Percentiles rank a stretch among this genome's conserved stretches.
Conservation (phyloP, 1,140 invertebrate genomes). For the Drosophila lowei region DNA sequence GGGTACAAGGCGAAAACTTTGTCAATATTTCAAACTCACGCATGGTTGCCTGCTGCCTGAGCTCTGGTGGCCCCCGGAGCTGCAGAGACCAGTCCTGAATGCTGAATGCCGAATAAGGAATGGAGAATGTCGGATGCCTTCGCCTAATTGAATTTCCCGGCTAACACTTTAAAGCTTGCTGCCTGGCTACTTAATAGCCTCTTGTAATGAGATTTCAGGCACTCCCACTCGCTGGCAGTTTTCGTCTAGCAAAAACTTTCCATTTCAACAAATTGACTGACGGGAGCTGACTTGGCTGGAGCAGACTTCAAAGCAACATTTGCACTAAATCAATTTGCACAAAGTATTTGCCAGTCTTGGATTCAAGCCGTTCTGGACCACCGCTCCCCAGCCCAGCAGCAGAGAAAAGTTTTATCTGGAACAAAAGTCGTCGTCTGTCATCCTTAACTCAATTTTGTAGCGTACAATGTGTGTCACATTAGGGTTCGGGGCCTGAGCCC, state of each 20-base stretch:
- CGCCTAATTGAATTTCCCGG: constrained; percentile 55
- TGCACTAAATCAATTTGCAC: constrained; percentile 73
- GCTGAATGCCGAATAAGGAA: constrained; percentile 1
- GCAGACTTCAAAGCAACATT: constrained; percentile 67
- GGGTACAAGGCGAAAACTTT: constrained; percentile 43
- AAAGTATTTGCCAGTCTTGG: constrained; percentile 59
- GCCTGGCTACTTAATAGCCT: constrained; percentile 50
- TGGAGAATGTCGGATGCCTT: constrained; percentile 22
- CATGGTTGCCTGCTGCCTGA: constrained; percentile 24
- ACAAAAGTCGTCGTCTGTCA: constrained; percentile 54
- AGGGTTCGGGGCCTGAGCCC: constrained; percentile 5
- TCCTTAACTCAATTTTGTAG: constrained; percentile 64
- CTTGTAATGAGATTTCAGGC: constrained; percentile 53
- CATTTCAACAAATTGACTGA: constrained; percentile 55
- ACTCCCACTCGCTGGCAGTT: no score
- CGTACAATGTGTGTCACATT: constrained; percentile 44
- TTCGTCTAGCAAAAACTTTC: constrained; percentile 33
- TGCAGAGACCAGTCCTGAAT: no score
- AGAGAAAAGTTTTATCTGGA: constrained; percentile 22
- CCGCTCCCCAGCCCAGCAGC: neutral
- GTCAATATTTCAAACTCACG: constrained; percentile 56
- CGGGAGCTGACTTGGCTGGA: constrained; percentile 9
- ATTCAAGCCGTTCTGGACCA: constrained; percentile 16
- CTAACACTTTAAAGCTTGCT: constrained; percentile 66
- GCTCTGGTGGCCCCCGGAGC: neutral